Evolutionary conservation across 2,888 invertebrate species (phyloP).

Genomic region (Ecliptopera silaceata): DNA sequence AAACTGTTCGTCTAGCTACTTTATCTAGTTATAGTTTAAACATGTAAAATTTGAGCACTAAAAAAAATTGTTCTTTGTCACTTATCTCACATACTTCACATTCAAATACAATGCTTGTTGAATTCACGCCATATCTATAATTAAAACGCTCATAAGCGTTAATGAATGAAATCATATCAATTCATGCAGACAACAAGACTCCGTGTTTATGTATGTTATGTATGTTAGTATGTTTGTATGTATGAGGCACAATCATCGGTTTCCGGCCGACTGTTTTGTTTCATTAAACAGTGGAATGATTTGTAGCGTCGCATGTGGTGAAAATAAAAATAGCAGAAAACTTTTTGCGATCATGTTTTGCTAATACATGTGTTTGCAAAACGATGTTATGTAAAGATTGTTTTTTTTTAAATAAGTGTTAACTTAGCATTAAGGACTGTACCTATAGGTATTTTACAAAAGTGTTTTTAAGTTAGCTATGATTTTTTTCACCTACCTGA

Average conservation of each 20-base stretch:
- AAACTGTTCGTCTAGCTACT: too few species aligned
- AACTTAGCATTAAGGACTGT: too few species aligned
- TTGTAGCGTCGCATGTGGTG: conserved; percentile 35
- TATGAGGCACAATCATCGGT: conserved; percentile 41
- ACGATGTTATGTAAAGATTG: too few species aligned
- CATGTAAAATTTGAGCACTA: too few species aligned
- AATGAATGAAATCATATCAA: conserved; percentile 74
- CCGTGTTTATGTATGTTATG: conserved; percentile 46
- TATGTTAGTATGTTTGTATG: conserved; percentile 6
- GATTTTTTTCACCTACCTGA: too few species aligned
- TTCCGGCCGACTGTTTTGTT: conserved; percentile 46
- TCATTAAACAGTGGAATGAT: conserved; percentile 38
- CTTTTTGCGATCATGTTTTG: conserved; percentile 1
- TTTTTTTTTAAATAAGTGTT: too few species aligned
- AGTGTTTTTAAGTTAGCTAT: too few species aligned
- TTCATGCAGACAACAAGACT: conserved; percentile 58
- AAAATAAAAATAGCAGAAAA: conserved; percentile 22
- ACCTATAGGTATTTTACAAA: too few species aligned
- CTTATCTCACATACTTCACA: too few species aligned
- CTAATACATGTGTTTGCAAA: conserved; percentile 13
- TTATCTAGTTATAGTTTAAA: too few species aligned
- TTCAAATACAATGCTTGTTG: background rate
- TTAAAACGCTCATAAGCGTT: conserved; percentile 43
- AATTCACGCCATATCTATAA: conserved; percentile 27
- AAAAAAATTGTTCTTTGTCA: too few species aligned